phyloP scores from a whole-genome alignment of 2,888 invertebrate genomes.

The Gymnoscelis rufifasciata region DNA sequence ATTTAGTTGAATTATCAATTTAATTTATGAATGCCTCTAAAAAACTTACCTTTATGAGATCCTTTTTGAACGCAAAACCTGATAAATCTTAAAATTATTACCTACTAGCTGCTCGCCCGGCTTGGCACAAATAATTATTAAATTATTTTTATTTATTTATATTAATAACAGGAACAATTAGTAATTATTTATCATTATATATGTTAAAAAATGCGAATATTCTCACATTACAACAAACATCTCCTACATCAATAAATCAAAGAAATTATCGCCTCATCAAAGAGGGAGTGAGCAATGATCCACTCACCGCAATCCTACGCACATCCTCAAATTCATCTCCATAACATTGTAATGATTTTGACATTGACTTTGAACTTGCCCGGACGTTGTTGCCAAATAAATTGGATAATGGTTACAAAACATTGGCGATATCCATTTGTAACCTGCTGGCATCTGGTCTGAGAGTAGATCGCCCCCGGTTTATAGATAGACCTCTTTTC shows the following conservation, averaged over 20 bases:
- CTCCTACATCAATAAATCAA: slow-evolving; percentile 17
- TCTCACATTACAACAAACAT: too few species aligned
- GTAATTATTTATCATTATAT: too few species aligned
- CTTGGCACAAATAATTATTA: too few species aligned
- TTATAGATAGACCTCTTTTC: not conserved
- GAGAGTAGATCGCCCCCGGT: not conserved
- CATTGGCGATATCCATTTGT: slow-evolving; percentile 9
- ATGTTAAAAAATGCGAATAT: too few species aligned
- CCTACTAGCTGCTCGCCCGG: too few species aligned
- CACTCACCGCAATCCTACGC: slow-evolving; percentile 10
- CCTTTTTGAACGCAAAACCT: too few species aligned
- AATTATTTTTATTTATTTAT: too few species aligned
- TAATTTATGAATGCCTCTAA: too few species aligned
- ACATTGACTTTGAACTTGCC: slow-evolving; percentile 55
- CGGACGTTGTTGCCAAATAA: slow-evolving; percentile 36
- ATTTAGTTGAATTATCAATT: too few species aligned
- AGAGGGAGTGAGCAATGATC: slow-evolving; percentile 1
- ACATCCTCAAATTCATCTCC: slow-evolving; percentile 13
- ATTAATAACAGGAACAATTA: too few species aligned
- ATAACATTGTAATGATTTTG: slow-evolving; percentile 27
- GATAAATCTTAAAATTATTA: too few species aligned
- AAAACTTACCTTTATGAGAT: too few species aligned
- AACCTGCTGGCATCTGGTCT: not conserved
- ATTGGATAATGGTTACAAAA: slow-evolving; percentile 36
- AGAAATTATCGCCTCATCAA: slow-evolving; percentile 3